phyloP scores from a whole-genome alignment of 2,888 invertebrate species.

The Drosophila longiperda region DNA sequence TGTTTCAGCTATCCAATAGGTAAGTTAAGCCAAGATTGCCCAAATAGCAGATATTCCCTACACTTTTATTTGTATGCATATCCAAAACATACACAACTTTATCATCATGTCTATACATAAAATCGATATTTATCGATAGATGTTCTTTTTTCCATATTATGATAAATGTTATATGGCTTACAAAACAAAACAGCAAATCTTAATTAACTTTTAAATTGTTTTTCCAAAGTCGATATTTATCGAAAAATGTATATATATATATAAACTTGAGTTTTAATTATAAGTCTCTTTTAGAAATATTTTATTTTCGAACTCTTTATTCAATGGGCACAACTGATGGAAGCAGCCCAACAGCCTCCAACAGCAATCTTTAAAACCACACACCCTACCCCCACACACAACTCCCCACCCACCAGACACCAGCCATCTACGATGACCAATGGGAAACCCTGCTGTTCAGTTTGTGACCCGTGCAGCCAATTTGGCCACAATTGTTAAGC shows the following conservation, averaged over 20 bases:
- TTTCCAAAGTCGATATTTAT: neutral
- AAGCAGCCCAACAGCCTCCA: neutral
- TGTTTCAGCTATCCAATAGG: conserved; percentile 84
- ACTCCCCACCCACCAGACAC: neutral
- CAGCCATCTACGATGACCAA: neutral
- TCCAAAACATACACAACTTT: neutral
- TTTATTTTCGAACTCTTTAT: neutral
- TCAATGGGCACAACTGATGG: neutral
- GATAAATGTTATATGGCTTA: neutral
- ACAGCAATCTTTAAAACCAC: neutral
- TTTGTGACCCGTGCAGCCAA: conserved; percentile 54
- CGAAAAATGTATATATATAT: neutral
- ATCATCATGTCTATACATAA: neutral
- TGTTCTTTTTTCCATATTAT: neutral
- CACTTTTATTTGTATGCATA: neutral
- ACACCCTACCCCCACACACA: no score
- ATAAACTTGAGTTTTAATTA: neutral
- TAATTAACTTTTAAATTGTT: no score
- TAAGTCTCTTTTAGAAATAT: neutral
- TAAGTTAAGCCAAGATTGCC: conserved; percentile 56
- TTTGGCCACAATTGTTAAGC: conserved; percentile 53
- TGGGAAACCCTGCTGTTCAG: conserved; percentile 25
- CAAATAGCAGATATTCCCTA: neutral
- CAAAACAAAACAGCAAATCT: no score
- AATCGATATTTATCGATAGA: conserved; percentile 6